These are phyloP conservation scores for Drosophila sp. DNA, from an alignment of 1,140 invertebrate genomes.

Conservation along the genomic window DNA sequence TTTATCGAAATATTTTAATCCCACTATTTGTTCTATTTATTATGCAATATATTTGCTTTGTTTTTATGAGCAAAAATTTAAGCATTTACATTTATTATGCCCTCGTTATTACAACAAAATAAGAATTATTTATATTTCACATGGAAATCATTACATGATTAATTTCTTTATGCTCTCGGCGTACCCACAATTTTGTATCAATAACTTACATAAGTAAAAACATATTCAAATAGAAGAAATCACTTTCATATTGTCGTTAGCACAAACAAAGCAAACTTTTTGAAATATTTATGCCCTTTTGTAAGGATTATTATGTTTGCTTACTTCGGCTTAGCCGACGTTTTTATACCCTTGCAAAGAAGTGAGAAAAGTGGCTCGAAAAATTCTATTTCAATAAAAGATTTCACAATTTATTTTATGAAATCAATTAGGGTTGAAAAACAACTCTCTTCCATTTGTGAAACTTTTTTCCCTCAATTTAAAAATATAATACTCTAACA, in stretches of 20 bases:
- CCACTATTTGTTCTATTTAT: neutral
- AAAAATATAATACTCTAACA: no score
- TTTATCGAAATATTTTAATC: neutral
- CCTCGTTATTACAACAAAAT: conserved; percentile 23
- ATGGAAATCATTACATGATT: conserved; percentile 25
- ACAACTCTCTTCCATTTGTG: no score
- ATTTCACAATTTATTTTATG: no score
- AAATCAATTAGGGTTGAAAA: no score
- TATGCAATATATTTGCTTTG: neutral
- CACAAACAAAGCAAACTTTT: conserved; percentile 31
- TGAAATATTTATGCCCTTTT: conserved; percentile 51
- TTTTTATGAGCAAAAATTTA: neutral
- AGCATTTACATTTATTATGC: conserved; percentile 4
- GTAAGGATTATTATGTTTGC: conserved; percentile 33
- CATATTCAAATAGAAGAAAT: neutral
- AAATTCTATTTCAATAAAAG: neutral
- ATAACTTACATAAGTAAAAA: conserved; percentile 31
- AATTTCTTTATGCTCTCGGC: conserved; percentile 31
- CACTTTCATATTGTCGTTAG: conserved; percentile 7
- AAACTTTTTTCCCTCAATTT: no score
- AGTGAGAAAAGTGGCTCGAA: neutral
- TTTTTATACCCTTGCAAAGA: neutral
- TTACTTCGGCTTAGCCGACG: neutral
- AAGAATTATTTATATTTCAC: conserved; percentile 33
- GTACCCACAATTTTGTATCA: conserved; percentile 37